Base-by-base conservation (phyloP, 2,888 invertebrate genomes). In the Yponomeuta evonymella region DNA sequence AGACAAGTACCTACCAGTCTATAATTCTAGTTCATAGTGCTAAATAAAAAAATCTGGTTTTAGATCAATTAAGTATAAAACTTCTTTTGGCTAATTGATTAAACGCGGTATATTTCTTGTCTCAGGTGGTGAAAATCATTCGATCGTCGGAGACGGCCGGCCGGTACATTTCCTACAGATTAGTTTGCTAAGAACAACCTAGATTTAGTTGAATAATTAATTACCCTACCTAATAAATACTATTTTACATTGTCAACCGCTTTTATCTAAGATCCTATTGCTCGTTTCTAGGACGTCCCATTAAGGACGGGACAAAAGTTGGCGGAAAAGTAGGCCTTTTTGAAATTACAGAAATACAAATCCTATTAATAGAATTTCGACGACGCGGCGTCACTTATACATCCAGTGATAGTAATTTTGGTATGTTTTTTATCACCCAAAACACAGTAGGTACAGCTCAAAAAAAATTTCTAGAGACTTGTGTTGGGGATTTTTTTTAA, bases 131-230 rank as follows among this genome's bases (percentile, higher is more conserved):
- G 70, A 99, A 99, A 93, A 99, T 99, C 85, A 98, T 99, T 79
- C 94, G 99, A 76, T 96, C 98, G 9, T 99, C 98, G 36, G 99
- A 99, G 93, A 99, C 99, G 64, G 99, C 99, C 48, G 99, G 99
- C 67, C 94, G 99, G 83, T 99, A 99, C 86, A 99, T 99, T 89
- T 99, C 99, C 63, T 99, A 99, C 86, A 94, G 99, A 84, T 94
- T 98, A 81, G 98, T 98, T 71, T 97, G 97, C 81, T 92, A 90
- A 82, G 73, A 72, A 75, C 75, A 12, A 29, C 33, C 43, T 69
- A 77, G 69, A 48, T 48, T 58, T 58, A 58, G 12, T 58, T 51
- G 8, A 51, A 12, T 58, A 58, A 58, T 58, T 15, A 58, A 58
- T 15, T 58, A 15, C 51, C 51, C 12, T 15, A 15, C 5, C 1